These are phyloP conservation scores for Gisinianus flammeolus DNA, from an alignment of 2,888 invertebrate species.

Conservation along the genomic window DNA sequence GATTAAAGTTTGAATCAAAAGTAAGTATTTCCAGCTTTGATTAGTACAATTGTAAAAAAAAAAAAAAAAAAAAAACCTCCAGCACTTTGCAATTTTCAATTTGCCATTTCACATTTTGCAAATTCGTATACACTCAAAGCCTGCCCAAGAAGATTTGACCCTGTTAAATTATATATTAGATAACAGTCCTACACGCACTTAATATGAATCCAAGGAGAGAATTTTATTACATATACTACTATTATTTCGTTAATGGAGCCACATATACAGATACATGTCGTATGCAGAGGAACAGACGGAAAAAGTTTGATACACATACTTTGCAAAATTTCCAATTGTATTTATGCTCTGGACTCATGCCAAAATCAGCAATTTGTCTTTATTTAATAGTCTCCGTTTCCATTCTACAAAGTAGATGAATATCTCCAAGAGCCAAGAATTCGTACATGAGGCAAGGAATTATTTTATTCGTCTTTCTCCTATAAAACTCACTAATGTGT, in stretches of 20 bases:
- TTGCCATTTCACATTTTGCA: too few relatives aligned
- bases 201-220: constrained; percentile 4
- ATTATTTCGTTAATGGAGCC: too few relatives aligned
- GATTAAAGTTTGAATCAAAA: too few relatives aligned
- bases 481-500: neutral
- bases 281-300: too few relatives aligned
- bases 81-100: too few relatives aligned
- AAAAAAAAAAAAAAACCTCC: too few relatives aligned
- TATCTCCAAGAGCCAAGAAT: constrained; percentile 1
- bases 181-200: neutral
- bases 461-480: neutral
- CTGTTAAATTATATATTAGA: neutral
- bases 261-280: too few relatives aligned
- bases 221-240: too few relatives aligned
- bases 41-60: too few relatives aligned
- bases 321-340: neutral
- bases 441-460: neutral
- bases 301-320: too few relatives aligned
- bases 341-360: neutral
- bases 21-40: too few relatives aligned
- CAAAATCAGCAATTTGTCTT: constrained; percentile 21
- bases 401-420: neutral
- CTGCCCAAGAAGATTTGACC: neutral
- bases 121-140: too few relatives aligned
- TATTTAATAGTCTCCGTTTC: constrained; percentile 1